Evolutionary conservation across 2,797 vertebrate species (phyloP).

Genomic region (Brachyalestes nurse): DNA sequence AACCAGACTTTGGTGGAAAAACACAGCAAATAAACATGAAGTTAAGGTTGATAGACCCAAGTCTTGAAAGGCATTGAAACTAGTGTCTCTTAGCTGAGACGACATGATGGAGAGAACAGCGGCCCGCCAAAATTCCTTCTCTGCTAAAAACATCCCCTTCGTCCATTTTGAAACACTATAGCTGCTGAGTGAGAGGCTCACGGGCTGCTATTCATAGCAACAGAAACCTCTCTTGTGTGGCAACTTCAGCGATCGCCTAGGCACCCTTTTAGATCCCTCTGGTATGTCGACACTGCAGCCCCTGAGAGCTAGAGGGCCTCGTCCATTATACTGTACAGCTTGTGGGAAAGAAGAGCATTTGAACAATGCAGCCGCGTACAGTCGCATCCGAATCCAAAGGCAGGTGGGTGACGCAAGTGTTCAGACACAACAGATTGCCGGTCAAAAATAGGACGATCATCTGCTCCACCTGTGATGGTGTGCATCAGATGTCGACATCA

Average conservation of each 20-base stretch:
- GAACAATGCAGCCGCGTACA: constrained; percentile 38
- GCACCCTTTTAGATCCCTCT: constrained; percentile 71
- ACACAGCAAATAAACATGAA: not conserved
- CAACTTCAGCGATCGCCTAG: constrained; percentile 73
- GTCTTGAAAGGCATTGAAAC: constrained; percentile 52
- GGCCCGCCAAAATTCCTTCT: constrained; percentile 64
- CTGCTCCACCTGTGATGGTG: constrained; percentile 16
- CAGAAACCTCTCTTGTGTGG: constrained; percentile 71
- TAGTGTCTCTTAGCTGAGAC: constrained; percentile 38
- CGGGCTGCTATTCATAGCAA: constrained; percentile 72
- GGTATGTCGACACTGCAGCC: constrained; percentile 76
- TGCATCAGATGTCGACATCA: not conserved
- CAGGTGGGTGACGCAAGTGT: constrained; percentile 2
- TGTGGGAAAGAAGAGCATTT: constrained; percentile 42
- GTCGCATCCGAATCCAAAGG: constrained; percentile 27
- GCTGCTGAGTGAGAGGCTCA: constrained; percentile 53
- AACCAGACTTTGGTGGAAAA: not conserved
- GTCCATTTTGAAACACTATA: constrained; percentile 71
- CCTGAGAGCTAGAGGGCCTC: constrained; percentile 49
- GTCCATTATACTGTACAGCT: constrained; percentile 53
- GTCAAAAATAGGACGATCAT: constrained; percentile 7
- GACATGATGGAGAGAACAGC: not conserved
- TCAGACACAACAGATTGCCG: not conserved
- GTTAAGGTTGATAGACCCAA: constrained; percentile 44
- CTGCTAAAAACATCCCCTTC: constrained; percentile 70